Evolutionary conservation across 2,888 invertebrate species (phyloP).

Genomic region (Clistopyga incitator): DNA sequence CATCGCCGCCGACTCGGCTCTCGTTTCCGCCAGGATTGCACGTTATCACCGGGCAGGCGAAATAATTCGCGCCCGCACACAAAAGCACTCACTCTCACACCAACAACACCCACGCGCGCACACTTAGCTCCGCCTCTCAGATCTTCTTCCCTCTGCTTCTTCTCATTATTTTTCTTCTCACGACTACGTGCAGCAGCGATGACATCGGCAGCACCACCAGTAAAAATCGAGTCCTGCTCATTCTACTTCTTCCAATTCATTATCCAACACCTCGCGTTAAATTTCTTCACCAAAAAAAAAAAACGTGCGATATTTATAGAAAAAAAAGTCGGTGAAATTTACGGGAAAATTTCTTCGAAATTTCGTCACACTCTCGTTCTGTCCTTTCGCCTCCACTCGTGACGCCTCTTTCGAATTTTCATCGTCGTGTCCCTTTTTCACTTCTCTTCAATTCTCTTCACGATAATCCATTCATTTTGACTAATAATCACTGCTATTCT

Average conservation of each 20-base stretch:
- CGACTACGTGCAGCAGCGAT: constrained; percentile 47
- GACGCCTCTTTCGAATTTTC: constrained; percentile 78
- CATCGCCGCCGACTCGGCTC: constrained; percentile 77
- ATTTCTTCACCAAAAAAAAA: neutral
- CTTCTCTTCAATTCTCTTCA: too few relatives aligned
- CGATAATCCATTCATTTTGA: too few relatives aligned
- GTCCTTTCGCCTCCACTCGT: constrained; percentile 71
- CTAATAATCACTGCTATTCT: neutral
- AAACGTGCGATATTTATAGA: neutral
- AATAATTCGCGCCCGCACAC: constrained; percentile 61
- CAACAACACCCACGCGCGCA: constrained; percentile 30
- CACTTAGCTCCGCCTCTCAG: constrained; percentile 40
- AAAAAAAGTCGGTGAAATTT: neutral
- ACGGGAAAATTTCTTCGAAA: neutral
- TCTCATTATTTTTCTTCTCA: constrained; percentile 61
- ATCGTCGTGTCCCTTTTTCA: constrained; percentile 34
- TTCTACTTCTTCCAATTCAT: constrained; percentile 22
- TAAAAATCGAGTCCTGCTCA: constrained; percentile 53
- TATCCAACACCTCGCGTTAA: neutral
- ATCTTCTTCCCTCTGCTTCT: constrained; percentile 60
- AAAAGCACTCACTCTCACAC: constrained; percentile 43
- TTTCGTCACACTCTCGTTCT: constrained; percentile 70
- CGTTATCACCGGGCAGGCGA: constrained; percentile 65
- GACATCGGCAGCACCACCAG: constrained; percentile 20
- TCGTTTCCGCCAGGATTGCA: constrained; percentile 79